Evolutionary conservation across 2,797 vertebrate genomes (phyloP), one percentile per base, ranked within the genome.

Genomic region (Eleutherodactylus coqui): DNA sequence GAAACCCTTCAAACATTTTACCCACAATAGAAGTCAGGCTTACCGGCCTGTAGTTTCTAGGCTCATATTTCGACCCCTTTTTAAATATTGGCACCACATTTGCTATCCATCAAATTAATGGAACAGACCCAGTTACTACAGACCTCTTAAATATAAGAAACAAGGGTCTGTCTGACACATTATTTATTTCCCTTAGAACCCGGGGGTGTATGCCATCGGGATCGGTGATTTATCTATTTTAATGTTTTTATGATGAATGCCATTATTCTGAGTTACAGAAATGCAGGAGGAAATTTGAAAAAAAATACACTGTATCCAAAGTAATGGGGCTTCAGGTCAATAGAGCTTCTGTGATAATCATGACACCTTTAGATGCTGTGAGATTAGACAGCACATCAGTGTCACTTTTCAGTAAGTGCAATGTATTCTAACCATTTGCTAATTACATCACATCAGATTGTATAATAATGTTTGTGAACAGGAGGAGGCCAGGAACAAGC

Each of bases 371-470:
- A 45, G 27, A 27, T 45, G 38, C 38, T 14, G 24, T 27, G 38
- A 45, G 70, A 45, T 45, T 6, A 73, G 70, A 73, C 41, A 45
- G 5, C 41, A 45, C 41, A 73, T n/a, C 70, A 27, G 43, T 73
- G 70, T 43, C 70, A 73, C 70, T 73, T 73, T 73, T 45, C 70
- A 45, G 24, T 73, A 73, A 73, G 3, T 45, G 24, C 5, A 2
- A 73, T 73, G 70, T 73, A 5, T 27, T 73, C 41, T 73, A 43
- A n/a, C 36, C 64, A 70, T 70, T 70, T 41, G 24, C n/a, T 73
- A 73, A 45, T 73, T n/a, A 73, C 70, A 45, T 73, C 70, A 27
- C 70, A 73, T 73, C 38, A n/a, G 9, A 45, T 73, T 45, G 70
- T 45, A 73, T 45, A 45, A 45, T 27, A 43, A 45, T 43, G 41